A percentile compares a stretch with the other conserved stretches of the same genome.
Evolutionary conservation across 2,888 invertebrate species (phyloP).

Genomic region (Anthophora plumipes): DNA sequence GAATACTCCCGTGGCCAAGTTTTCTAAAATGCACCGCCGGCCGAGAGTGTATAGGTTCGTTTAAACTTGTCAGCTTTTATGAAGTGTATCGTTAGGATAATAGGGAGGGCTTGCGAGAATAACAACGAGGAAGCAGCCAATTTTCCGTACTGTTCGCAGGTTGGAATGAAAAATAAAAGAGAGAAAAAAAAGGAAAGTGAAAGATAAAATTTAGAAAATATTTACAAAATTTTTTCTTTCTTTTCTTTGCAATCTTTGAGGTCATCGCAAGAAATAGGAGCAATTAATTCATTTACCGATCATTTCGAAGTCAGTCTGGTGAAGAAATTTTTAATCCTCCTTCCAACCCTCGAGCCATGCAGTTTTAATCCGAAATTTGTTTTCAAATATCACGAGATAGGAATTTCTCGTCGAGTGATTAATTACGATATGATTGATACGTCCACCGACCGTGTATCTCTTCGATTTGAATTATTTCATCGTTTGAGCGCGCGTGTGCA

Average conservation of each 20-base stretch:
- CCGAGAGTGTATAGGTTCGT: neutral
- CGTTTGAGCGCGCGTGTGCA: neutral
- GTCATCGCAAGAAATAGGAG: neutral
- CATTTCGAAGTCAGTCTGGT: neutral
- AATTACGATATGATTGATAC: constrained; percentile 38
- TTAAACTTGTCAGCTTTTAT: constrained; percentile 5
- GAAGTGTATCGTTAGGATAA: neutral
- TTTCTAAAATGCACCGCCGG: constrained; percentile 7
- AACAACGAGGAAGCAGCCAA: too few relatives aligned
- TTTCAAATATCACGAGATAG: neutral
- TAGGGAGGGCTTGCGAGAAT: too few relatives aligned
- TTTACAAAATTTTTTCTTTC: neutral
- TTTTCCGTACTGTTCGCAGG: too few relatives aligned
- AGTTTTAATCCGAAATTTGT: constrained; percentile 12
- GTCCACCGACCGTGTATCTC: neutral
- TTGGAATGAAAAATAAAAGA: too few relatives aligned
- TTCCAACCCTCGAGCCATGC: neutral
- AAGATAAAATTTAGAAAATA: too few relatives aligned
- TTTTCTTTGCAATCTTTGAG: too few relatives aligned
- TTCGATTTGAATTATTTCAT: constrained; percentile 38
- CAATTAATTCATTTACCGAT: neutral
- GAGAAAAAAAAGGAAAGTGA: too few relatives aligned
- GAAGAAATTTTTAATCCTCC: neutral
- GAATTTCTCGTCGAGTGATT: constrained; percentile 21
- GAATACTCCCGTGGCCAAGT: neutral